phyloP scores from a whole-genome alignment of 2,888 invertebrate genomes.

The Uloborus plumipes region DNA sequence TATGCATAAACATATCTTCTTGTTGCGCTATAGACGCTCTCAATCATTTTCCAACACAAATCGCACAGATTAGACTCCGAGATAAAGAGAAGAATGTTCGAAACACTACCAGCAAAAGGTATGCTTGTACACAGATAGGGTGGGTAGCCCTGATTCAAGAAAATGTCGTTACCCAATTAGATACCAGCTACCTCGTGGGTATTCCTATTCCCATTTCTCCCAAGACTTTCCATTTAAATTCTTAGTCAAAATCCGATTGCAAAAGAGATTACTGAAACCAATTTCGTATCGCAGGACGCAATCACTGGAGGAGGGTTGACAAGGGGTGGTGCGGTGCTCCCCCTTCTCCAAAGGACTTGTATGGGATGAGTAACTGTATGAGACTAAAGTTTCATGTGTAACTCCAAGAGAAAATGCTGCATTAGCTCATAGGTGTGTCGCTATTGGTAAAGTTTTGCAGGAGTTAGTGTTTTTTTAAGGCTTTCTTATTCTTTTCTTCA shows the following conservation, averaged over 20 bases:
- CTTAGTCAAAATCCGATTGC: slow-evolving; percentile 64
- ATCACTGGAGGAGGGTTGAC: slow-evolving; percentile 35
- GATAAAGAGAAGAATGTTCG: slow-evolving; percentile 11
- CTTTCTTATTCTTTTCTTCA: slow-evolving; percentile 27
- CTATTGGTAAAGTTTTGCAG: slow-evolving; percentile 17
- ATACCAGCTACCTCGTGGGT: slow-evolving; percentile 53
- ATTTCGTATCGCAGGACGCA: slow-evolving; percentile 60
- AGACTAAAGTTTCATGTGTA: slow-evolving; percentile 33
- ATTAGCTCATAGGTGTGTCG: slow-evolving; percentile 46
- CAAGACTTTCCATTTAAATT: slow-evolving; percentile 62
- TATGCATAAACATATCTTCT: slow-evolving; percentile 52
- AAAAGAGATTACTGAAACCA: slow-evolving; percentile 61
- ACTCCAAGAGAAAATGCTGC: slow-evolving; percentile 34
- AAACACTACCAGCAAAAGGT: not conserved
- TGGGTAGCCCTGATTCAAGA: slow-evolving; percentile 24
- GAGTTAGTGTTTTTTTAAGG: slow-evolving; percentile 24
- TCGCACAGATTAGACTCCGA: slow-evolving; percentile 51
- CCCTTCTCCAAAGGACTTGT: slow-evolving; percentile 26
- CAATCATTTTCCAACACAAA: slow-evolving; percentile 60
- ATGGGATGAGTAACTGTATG: slow-evolving; percentile 38
- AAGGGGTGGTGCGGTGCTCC: not conserved
- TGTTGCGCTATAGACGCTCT: slow-evolving; percentile 18
- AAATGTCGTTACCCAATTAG: slow-evolving; percentile 63
- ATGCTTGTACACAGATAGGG: not conserved
- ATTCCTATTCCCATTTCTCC: slow-evolving; percentile 55